Percentiles rank a stretch among this genome's conserved stretches.
phyloP scores from a whole-genome alignment of 2,113 vertebrate genomes.

The Campylomormyrus tamandua region DNA sequence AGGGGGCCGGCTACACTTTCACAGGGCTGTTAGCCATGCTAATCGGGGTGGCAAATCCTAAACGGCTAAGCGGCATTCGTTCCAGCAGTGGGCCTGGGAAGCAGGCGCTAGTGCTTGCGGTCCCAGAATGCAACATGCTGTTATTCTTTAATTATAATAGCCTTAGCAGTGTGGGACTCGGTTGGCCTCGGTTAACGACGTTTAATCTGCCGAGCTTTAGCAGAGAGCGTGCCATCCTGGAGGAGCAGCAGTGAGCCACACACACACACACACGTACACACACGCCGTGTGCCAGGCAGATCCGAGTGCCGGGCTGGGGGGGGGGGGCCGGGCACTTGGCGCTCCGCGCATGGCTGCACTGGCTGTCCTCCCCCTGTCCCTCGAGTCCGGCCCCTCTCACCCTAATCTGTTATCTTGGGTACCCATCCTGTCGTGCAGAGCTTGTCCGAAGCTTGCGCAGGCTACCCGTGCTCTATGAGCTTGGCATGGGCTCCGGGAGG shows the following conservation, averaged over 20 bases:
- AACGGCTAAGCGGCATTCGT: constrained; percentile 28
- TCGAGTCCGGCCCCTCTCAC: constrained; percentile 49
- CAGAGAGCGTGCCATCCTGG: constrained; percentile 56
- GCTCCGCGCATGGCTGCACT: background rate
- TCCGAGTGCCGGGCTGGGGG: background rate
- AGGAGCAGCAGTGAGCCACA: constrained; percentile 59
- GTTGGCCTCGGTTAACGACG: constrained; percentile 56
- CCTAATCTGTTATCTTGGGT: background rate
- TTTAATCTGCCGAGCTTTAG: constrained; percentile 62
- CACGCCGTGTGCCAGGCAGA: constrained; percentile 22
- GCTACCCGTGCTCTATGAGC: constrained; percentile 67
- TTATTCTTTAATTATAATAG: constrained; percentile 78
- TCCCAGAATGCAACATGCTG: constrained; percentile 62
- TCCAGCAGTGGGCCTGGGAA: constrained; percentile 55
- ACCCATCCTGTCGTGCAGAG: constrained; percentile 61
- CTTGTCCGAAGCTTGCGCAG: constrained; percentile 72
- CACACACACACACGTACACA: constrained; percentile 39
- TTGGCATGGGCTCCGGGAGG: constrained; percentile 65
- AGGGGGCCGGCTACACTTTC: background rate
- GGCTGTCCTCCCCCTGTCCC: constrained; percentile 21
- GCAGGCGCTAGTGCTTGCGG: constrained; percentile 69
- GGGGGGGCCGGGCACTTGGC: background rate
- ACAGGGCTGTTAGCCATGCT: constrained; percentile 2
- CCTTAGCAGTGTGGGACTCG: constrained; percentile 54
- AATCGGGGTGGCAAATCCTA: constrained; percentile 24